Conservation (phyloP, 2,888 invertebrate genomes). For the Drosophila seclusa region DNA sequence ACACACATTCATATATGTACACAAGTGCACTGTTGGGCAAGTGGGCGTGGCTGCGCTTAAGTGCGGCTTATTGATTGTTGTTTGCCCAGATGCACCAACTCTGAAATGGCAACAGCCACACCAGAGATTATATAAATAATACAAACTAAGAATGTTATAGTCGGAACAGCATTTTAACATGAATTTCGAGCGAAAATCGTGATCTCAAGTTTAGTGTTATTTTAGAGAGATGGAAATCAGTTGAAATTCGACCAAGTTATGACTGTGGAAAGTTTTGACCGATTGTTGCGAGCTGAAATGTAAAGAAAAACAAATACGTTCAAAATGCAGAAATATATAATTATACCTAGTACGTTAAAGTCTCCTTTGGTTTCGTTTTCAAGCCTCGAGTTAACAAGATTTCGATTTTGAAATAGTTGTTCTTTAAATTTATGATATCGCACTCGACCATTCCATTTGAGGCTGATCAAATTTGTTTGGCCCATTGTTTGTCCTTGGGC, state of each 20-base stretch:
- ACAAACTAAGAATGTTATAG: not conserved
- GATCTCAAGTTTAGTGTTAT: not conserved
- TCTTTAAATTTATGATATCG: constrained; percentile 2
- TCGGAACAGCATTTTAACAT: not conserved
- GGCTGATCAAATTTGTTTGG: constrained; percentile 1
- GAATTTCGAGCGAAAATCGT: not conserved
- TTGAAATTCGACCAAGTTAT: not conserved
- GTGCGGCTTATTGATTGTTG: constrained; percentile 70
- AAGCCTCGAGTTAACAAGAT: not conserved
- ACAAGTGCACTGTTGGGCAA: constrained; percentile 3
- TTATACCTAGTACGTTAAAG: not conserved
- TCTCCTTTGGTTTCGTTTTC: not conserved
- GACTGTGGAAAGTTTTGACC: not conserved
- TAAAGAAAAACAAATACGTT: not conserved
- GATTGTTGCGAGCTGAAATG: not conserved
- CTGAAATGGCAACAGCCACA: constrained; percentile 7
- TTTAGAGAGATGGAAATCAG: not conserved
- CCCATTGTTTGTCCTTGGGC: constrained; percentile 8
- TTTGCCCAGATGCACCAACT: constrained; percentile 58
- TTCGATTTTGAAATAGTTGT: constrained; percentile 4
- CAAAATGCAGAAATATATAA: not conserved
- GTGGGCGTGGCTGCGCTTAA: constrained; percentile 42
- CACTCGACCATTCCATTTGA: constrained; percentile 12
- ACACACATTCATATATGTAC: constrained; percentile 53
- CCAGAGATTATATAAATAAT: constrained; percentile 1